These are phyloP conservation scores for Proteles cristata DNA, from an alignment of 2,113 vertebrate species.

Conservation along the genomic window DNA sequence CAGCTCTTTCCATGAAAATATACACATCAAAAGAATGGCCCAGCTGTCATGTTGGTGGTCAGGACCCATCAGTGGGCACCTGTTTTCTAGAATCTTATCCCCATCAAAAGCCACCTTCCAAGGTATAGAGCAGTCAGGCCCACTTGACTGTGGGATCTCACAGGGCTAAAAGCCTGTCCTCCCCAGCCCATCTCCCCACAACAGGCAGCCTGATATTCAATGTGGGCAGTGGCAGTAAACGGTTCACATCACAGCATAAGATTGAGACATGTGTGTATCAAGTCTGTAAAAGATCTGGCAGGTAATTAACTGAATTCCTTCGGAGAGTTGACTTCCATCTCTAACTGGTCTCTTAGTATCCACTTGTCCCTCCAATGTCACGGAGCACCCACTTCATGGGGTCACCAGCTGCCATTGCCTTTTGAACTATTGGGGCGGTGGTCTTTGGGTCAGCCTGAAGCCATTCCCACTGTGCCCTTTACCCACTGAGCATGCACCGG, in stretches of 20 bases:
- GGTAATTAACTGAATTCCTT: not conserved
- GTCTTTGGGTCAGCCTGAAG: not conserved
- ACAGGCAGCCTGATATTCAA: not conserved
- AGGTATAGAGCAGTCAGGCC: not conserved
- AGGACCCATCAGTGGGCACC: not conserved
- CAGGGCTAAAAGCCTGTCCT: no score
- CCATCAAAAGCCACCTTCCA: not conserved
- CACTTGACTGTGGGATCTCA: rapidly evolving
- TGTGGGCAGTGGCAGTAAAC: not conserved
- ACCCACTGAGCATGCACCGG: not conserved
- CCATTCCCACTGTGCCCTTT: not conserved
- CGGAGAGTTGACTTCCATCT: not conserved
- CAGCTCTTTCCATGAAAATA: not conserved
- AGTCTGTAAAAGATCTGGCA: not conserved
- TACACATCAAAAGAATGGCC: not conserved
- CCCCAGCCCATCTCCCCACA: rapidly evolving
- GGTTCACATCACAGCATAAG: not conserved
- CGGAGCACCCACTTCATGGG: not conserved
- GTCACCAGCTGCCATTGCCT: not conserved
- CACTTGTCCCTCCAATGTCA: not conserved
- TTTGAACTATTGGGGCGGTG: not conserved
- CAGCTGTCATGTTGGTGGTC: not conserved
- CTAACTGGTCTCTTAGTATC: not conserved
- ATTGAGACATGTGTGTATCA: not conserved
- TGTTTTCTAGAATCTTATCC: not conserved